phyloP scores from a whole-genome alignment of 2,797 vertebrate genomes.

The Crenuchus spilurus region DNA sequence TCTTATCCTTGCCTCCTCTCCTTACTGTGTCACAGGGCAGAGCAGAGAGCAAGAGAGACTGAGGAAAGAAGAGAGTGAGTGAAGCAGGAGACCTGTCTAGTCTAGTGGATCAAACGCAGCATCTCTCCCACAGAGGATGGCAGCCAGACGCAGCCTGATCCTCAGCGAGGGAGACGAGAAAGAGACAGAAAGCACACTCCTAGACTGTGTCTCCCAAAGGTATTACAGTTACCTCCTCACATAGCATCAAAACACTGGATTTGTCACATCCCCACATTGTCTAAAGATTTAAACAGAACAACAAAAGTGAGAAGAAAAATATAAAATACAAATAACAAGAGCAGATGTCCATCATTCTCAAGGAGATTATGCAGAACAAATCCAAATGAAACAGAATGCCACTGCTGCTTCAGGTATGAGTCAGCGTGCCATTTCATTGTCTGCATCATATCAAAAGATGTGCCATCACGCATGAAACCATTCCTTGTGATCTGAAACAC shows the following conservation, averaged over 20 bases:
- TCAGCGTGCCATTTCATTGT: background rate
- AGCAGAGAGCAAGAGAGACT: background rate
- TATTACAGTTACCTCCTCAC: background rate
- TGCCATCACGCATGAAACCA: background rate
- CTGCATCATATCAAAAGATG: background rate
- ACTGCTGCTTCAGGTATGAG: background rate
- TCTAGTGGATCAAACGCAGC: slow-evolving; percentile 14
- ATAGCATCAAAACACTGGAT: background rate
- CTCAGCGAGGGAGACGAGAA: background rate
- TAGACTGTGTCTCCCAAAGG: background rate
- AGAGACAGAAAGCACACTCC: background rate
- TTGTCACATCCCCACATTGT: background rate
- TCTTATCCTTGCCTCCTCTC: background rate
- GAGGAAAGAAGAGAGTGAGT: background rate
- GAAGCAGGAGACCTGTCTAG: slow-evolving; percentile 13
- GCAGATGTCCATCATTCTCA: background rate
- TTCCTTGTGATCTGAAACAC: slow-evolving; percentile 17
- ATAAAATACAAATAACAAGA: background rate
- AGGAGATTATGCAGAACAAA: background rate
- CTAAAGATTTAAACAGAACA: too few relatives aligned
- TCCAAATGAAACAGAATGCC: background rate
- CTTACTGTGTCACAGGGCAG: background rate
- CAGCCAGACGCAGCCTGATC: background rate
- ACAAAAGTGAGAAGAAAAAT: background rate
- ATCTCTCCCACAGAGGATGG: background rate